A percentile compares a stretch with the other conserved stretches of the same genome.
Evolutionary conservation across 2,888 invertebrate genomes (phyloP).

Genomic region (Heliconius cydno): DNA sequence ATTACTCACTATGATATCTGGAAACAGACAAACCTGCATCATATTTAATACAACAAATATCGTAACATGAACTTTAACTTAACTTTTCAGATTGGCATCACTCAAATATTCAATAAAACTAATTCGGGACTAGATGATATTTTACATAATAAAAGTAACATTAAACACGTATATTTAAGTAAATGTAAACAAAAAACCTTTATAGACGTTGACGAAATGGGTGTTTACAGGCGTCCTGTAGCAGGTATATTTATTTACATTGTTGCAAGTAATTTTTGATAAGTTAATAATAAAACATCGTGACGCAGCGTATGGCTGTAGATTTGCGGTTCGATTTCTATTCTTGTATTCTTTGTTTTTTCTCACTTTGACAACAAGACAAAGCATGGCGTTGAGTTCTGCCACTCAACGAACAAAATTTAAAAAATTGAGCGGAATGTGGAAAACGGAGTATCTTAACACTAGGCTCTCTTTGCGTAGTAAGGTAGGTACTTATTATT

Average conservation of each 20-base stretch:
- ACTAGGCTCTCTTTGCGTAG: not conserved
- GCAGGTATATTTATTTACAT: not conserved
- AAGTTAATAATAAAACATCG: too few relatives aligned
- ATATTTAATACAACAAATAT: too few relatives aligned
- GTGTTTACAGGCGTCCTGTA: slow-evolving; percentile 46
- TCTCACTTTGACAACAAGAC: not conserved
- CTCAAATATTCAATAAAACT: slow-evolving; percentile 53
- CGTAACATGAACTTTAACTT: not conserved
- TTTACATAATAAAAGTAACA: slow-evolving; percentile 47
- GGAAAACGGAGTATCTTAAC: not conserved
- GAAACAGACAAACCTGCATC: too few relatives aligned
- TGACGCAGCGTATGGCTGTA: not conserved
- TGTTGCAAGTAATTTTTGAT: too few relatives aligned
- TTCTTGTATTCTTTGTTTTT: not conserved
- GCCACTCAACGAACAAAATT: not conserved
- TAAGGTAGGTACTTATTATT: too few relatives aligned
- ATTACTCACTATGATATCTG: too few relatives aligned
- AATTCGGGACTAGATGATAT: slow-evolving; percentile 55
- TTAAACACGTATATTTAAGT: slow-evolving; percentile 55
- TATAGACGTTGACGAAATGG: slow-evolving; percentile 64
- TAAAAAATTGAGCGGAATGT: not conserved
- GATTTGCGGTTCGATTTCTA: not conserved
- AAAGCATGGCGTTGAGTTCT: not conserved
- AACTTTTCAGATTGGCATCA: slow-evolving; percentile 57
- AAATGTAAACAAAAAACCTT: slow-evolving; percentile 64